Base-by-base conservation (phyloP, 53 echinoderm and acorn worm species). In the Holothuria scabra region DNA sequence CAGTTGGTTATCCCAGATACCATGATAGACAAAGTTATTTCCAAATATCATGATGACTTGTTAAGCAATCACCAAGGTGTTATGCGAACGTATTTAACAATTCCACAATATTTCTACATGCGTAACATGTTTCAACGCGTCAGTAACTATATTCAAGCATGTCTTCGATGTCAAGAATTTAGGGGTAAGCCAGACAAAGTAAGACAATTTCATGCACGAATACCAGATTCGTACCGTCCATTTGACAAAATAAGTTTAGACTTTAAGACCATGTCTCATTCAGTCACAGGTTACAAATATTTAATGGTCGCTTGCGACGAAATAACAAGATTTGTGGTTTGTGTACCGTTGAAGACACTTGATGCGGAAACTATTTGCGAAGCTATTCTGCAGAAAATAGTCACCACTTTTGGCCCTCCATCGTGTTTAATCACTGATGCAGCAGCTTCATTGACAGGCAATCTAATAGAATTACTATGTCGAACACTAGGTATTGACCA, bases 21-120 rank as follows among this genome's bases (percentile, higher is more conserved):
- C 49, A 28, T 89, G 55, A 60, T 84, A 32, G 90, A 89, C 22
- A 80, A 52, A 48, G 56, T 90, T 31, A 86, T 90, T 20, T 85
- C 82, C 8, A 85, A 90, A 72, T 67, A 80, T 57, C 90, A 89
- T 61, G 90, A 89, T 65, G 76, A 55, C 12, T n/a, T 89, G 25
- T 85, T 89, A 26, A 89, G 85, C 66, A 85, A 80, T 35, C 90
- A 85, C 38, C 90, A 89, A 70, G 90, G 90, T 26, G 84, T 84
- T 5, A 65, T 66, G 58, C 90, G 85, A 44, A 89, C 90, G n/a
- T 89, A 89, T 76, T 85, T 89, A 52, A 85, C 90, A 1, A 85
- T 89, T 20, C 35, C 82, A 69, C 66, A 66, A n/a, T 35, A 66
- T 35, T 87, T 59, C 46, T 87, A 81, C 81, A 87, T 87, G 87